Percentiles rank a stretch among this genome's conserved stretches.
These are phyloP conservation scores for Lepisosteus osseus DNA, from an alignment of 2,113 vertebrate species.

Conservation along the genomic window DNA sequence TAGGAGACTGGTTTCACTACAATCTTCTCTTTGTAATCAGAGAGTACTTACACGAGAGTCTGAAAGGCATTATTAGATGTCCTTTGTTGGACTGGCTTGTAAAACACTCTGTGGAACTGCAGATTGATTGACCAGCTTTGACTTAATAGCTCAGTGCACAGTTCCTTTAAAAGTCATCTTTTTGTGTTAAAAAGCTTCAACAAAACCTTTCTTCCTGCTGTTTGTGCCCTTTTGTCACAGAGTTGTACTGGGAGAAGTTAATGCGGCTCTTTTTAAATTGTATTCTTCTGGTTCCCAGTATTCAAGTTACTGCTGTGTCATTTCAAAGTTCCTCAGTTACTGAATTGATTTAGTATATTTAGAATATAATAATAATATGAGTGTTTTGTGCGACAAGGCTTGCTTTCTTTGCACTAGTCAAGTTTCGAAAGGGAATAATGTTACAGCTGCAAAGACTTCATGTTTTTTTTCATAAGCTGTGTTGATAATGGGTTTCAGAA, in stretches of 20 bases:
- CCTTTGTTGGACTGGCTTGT: slow-evolving; percentile 3
- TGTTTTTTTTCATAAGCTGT: neutral
- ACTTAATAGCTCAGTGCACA: neutral
- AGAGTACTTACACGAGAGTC: slow-evolving; percentile 5
- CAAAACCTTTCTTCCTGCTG: slow-evolving; percentile 6
- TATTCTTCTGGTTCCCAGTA: too few relatives aligned
- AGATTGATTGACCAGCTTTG: slow-evolving; percentile 2
- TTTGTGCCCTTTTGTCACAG: neutral
- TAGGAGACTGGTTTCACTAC: too few relatives aligned
- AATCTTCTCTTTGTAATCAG: too few relatives aligned
- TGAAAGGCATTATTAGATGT: slow-evolving; percentile 5
- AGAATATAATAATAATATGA: neutral
- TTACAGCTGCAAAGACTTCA: neutral
- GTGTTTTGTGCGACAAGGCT: neutral
- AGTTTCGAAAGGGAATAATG: neutral
- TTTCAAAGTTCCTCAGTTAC: neutral
- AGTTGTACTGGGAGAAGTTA: too few relatives aligned
- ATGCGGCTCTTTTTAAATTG: neutral
- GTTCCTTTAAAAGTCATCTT: neutral
- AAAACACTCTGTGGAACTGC: neutral
- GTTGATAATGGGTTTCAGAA: neutral
- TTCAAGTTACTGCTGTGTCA: neutral
- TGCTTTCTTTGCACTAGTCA: neutral
- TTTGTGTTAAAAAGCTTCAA: slow-evolving; percentile 1
- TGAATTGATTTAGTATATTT: neutral